Evolutionary conservation across 1,140 invertebrate species (phyloP).

Genomic region (Harlomillsia oculata): DNA sequence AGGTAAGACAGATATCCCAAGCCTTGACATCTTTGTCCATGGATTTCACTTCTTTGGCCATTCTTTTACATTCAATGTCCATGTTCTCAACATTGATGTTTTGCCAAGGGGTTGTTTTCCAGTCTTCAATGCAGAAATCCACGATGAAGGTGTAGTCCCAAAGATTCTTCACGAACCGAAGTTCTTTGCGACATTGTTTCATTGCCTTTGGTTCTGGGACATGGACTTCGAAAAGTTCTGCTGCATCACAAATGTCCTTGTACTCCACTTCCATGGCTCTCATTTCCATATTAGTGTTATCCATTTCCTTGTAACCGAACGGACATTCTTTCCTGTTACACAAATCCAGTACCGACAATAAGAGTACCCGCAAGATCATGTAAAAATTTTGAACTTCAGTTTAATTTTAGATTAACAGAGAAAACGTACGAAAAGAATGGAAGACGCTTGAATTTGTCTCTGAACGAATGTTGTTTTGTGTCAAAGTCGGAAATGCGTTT

Average conservation of each 20-base stretch:
- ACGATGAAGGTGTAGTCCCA: conserved; percentile 94
- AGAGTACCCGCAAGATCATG: too few species aligned
- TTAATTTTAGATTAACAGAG: neutral
- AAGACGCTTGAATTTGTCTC: conserved; percentile 68
- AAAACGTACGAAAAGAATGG: conserved; percentile 48
- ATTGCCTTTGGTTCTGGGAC: conserved; percentile 87
- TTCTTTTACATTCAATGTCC: conserved; percentile 96
- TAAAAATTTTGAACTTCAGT: neutral
- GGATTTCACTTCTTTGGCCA: conserved; percentile 80
- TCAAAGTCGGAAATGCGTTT: conserved; percentile 79
- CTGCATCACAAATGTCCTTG: conserved; percentile 72
- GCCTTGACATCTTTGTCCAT: conserved; percentile 77
- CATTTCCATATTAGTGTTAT: conserved; percentile 68
- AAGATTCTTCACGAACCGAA: conserved; percentile 60
- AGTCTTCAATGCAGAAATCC: conserved; percentile 64
- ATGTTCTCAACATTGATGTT: conserved; percentile 62
- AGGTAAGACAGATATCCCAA: conserved; percentile 76
- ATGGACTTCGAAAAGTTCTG: conserved; percentile 84
- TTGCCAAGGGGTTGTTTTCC: conserved; percentile 9
- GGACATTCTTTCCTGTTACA: conserved; percentile 62
- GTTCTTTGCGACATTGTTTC: conserved; percentile 81
- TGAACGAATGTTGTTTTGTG: conserved; percentile 65
- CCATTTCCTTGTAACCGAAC: conserved; percentile 65
- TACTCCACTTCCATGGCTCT: conserved; percentile 70
- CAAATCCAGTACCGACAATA: too few species aligned